phyloP scores from a whole-genome alignment of 2,113 vertebrate species.

The Vicugna pacos region DNA sequence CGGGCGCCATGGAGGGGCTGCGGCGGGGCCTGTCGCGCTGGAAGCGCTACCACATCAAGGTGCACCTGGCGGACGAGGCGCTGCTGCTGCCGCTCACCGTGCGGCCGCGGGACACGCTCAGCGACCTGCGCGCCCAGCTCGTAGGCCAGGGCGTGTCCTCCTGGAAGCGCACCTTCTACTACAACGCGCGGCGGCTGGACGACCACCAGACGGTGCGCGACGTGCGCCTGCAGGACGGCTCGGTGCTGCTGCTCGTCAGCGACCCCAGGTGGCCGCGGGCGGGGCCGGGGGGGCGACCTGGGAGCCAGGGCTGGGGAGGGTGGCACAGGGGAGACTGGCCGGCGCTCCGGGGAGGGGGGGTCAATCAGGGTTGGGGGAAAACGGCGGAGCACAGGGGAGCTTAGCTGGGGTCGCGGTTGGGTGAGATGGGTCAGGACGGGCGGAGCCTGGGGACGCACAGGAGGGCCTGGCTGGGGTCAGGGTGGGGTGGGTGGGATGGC shows the following conservation, averaged over 20 bases:
- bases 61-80: conserved; percentile 88
- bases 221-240: conserved; percentile 88
- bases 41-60: conserved; percentile 89
- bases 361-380: too few relatives aligned
- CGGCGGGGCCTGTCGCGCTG: conserved; percentile 87
- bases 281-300: fast-evolving
- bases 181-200: conserved; percentile 87
- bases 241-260: conserved; percentile 87
- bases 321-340: not conserved
- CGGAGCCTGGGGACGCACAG: not conserved
- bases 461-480: not conserved
- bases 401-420: not conserved
- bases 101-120: conserved; percentile 87
- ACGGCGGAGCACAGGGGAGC: too few relatives aligned
- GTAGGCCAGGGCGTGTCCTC: conserved; percentile 88
- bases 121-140: conserved; percentile 88
- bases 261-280: conserved; percentile 83
- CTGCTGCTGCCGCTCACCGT: conserved; percentile 87
- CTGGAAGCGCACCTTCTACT: conserved; percentile 89
- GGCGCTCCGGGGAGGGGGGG: not conserved
- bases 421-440: not conserved
- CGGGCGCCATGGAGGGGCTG: conserved; percentile 86
- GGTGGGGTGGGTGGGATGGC: not conserved
- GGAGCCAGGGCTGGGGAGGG: not conserved
- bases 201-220: conserved; percentile 89